phyloP scores from a whole-genome alignment of 2,113 vertebrate genomes.

The Lampris megalopsis region DNA sequence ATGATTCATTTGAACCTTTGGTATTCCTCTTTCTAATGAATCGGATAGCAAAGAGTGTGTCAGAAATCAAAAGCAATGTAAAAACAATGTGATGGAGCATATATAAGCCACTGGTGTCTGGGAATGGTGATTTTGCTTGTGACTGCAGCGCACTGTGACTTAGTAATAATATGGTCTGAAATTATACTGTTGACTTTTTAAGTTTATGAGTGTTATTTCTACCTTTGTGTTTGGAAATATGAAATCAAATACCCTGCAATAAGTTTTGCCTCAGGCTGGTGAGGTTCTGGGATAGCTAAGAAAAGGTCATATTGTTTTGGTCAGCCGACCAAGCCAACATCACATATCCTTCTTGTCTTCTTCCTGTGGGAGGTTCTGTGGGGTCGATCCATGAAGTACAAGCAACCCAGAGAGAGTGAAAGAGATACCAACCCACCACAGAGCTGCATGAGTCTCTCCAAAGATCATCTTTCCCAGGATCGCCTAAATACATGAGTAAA shows the following conservation, averaged over 20 bases:
- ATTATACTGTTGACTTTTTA: too few relatives aligned
- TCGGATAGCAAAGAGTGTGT: too few relatives aligned
- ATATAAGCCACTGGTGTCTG: not conserved
- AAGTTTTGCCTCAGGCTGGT: not conserved
- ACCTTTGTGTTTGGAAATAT: not conserved
- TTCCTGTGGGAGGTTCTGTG: slow-evolving; percentile 33
- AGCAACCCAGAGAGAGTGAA: slow-evolving; percentile 87
- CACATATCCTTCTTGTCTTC: slow-evolving; percentile 73
- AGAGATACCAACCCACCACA: slow-evolving; percentile 93
- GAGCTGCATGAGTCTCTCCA: slow-evolving; percentile 82
- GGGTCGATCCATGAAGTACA: slow-evolving; percentile 82
- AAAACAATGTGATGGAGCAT: too few relatives aligned
- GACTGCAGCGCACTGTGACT: too few relatives aligned
- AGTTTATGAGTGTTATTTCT: too few relatives aligned
- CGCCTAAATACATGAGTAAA: slow-evolving; percentile 79
- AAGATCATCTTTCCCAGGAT: slow-evolving; percentile 89
- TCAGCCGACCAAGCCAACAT: not conserved
- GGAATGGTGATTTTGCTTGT: not conserved
- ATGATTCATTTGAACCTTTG: too few relatives aligned
- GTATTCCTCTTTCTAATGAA: too few relatives aligned
- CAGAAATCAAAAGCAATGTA: too few relatives aligned
- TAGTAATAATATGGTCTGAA: too few relatives aligned
- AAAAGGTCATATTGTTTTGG: not conserved
- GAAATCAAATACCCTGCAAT: not conserved
- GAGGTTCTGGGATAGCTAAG: not conserved